Evolutionary conservation across 2,888 invertebrate species (phyloP).

Genomic region (Clistopyga incitator): DNA sequence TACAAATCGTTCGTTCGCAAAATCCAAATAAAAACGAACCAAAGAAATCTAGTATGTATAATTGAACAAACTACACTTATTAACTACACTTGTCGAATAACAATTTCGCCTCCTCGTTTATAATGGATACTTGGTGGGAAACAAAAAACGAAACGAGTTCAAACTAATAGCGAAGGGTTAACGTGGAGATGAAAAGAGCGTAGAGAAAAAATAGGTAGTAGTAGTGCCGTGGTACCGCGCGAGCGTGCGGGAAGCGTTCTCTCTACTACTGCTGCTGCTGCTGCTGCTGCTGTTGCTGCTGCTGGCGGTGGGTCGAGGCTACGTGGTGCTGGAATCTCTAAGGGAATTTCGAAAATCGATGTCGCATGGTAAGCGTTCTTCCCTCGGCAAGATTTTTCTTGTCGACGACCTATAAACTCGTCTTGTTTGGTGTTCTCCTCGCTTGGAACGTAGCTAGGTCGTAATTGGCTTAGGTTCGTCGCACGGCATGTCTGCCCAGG

Average conservation of each 20-base stretch:
- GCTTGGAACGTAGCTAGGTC: conserved; percentile 9
- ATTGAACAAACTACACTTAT: too few relatives aligned
- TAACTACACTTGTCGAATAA: conserved; percentile 2
- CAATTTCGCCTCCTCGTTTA: conserved; percentile 7
- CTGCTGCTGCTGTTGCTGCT: too few relatives aligned
- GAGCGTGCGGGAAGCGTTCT: conserved; percentile 73
- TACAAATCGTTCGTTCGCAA: background rate
- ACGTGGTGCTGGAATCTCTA: conserved; percentile 67
- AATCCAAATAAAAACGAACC: background rate
- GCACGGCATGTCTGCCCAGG: conserved; percentile 9
- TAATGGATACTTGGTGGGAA: conserved; percentile 5
- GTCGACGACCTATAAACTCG: background rate
- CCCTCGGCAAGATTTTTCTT: conserved; percentile 5
- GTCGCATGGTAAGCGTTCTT: conserved; percentile 22
- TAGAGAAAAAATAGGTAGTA: conserved; percentile 46
- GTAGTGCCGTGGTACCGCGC: conserved; percentile 57
- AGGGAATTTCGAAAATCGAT: conserved; percentile 14
- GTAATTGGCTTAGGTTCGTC: conserved; percentile 24
- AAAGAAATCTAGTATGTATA: background rate
- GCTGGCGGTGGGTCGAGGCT: conserved; percentile 77
- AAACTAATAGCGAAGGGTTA: background rate
- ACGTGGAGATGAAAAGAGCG: background rate
- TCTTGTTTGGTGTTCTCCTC: conserved; percentile 3
- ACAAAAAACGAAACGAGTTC: conserved; percentile 5
- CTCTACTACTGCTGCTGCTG: too few relatives aligned